Evolutionary conservation across 2,888 invertebrate genomes (phyloP).

Genomic region (Barypeithes pellucidus): DNA sequence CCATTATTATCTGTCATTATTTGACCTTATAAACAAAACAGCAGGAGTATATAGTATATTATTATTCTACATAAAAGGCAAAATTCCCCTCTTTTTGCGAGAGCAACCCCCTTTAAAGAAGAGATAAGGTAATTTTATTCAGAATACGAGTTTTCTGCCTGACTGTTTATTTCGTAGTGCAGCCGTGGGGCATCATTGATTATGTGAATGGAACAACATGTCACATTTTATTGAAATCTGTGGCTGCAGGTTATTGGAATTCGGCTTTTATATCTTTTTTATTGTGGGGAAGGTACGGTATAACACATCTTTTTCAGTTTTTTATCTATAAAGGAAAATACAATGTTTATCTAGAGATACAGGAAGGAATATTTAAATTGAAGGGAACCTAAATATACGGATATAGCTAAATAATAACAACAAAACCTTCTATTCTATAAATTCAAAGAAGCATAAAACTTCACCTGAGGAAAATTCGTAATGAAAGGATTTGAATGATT

Average conservation of each 20-base stretch:
- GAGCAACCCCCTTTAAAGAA: conserved; percentile 34
- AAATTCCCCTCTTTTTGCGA: conserved; percentile 30
- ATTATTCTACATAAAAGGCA: conserved; percentile 13
- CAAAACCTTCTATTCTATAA: too few species aligned
- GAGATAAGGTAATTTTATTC: conserved; percentile 49
- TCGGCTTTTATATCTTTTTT: conserved; percentile 31
- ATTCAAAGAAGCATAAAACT: too few species aligned
- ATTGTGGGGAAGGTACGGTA: conserved; percentile 12
- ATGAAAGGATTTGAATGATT: too few species aligned
- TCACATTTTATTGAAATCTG: conserved; percentile 50
- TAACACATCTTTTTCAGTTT: conserved; percentile 18
- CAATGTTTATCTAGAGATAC: conserved; percentile 5
- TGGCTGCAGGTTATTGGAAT: conserved; percentile 42
- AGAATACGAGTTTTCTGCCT: conserved; percentile 41
- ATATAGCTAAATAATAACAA: not conserved
- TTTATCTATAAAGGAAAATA: not conserved
- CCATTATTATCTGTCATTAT: not conserved
- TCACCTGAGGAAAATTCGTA: too few species aligned
- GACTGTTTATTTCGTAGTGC: conserved; percentile 45
- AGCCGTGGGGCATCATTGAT: conserved; percentile 46
- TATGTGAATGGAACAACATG: conserved; percentile 51
- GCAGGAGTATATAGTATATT: not conserved
- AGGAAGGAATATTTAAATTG: not conserved
- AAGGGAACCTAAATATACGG: not conserved
- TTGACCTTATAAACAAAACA: conserved; percentile 6